Conservation (phyloP, 2,113 vertebrate species). For the Xiphophorus couchianus region DNA sequence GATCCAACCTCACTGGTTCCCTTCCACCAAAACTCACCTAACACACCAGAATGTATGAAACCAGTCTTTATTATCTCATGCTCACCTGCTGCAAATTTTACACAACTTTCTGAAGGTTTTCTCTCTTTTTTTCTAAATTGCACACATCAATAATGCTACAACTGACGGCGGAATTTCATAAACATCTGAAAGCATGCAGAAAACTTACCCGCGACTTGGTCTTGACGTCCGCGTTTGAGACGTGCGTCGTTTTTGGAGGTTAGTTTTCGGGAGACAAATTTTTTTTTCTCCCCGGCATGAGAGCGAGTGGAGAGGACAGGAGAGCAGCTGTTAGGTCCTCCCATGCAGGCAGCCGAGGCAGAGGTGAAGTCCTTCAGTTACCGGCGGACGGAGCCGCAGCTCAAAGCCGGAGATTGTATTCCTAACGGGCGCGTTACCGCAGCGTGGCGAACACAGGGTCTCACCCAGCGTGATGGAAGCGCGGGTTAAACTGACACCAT, state of each 20-base stretch:
- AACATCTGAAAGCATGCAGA: no score
- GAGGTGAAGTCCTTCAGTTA: conserved; percentile 55
- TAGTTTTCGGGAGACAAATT: neutral
- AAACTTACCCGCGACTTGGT: no score
- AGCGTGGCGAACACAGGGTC: conserved; percentile 40
- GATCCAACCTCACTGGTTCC: no score
- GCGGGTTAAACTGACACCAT: conserved; percentile 48
- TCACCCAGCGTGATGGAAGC: conserved; percentile 43
- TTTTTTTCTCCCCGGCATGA: neutral
- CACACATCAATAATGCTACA: no score
- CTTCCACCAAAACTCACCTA: no score
- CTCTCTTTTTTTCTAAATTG: no score
- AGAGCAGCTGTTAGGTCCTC: conserved; percentile 29
- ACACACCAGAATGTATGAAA: no score
- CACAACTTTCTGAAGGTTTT: no score
- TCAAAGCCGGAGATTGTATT: conserved; percentile 26
- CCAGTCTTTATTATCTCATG: no score
- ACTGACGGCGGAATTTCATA: no score
- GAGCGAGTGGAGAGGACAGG: conserved; percentile 3
- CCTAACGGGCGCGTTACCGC: conserved; percentile 33
- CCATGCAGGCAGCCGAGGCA: conserved; percentile 14
- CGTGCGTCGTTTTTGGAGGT: conserved; percentile 21
- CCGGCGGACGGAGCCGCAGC: conserved; percentile 48
- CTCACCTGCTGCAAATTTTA: no score
- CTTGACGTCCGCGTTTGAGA: neutral